Percentiles rank a stretch among this genome's conserved stretches.
Evolutionary conservation across 2,797 vertebrate genomes (phyloP).

Genomic region (Neoniphon sammara): DNA sequence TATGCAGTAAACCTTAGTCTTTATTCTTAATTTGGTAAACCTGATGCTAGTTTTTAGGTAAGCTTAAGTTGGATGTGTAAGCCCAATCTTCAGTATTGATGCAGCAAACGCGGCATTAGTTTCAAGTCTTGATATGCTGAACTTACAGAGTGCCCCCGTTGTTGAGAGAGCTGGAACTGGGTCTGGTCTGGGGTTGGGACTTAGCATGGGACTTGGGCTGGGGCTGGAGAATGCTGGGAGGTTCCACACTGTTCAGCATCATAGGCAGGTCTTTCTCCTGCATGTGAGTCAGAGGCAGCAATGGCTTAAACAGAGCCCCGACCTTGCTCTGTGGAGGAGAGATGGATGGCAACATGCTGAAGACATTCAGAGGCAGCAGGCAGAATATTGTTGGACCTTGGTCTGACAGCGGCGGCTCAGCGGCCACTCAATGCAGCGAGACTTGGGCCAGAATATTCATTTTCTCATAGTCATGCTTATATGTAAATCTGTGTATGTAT

Average conservation of each 20-base stretch:
- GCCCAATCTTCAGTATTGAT: not conserved
- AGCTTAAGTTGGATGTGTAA: not conserved
- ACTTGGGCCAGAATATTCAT: slow-evolving; percentile 69
- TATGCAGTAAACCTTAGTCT: not conserved
- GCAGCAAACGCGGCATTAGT: not conserved
- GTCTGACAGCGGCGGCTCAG: slow-evolving; percentile 19
- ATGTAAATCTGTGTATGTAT: slow-evolving; percentile 14
- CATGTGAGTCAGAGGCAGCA: slow-evolving; percentile 86
- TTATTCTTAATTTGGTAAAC: not conserved
- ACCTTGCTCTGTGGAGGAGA: slow-evolving; percentile 84
- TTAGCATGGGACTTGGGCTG: slow-evolving; percentile 76
- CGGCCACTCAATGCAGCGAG: slow-evolving; percentile 17
- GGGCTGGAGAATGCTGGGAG: slow-evolving; percentile 70
- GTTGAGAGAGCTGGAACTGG: slow-evolving; percentile 89
- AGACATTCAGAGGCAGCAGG: slow-evolving; percentile 75
- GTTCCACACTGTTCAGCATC: slow-evolving; percentile 80
- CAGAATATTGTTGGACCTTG: slow-evolving; percentile 70
- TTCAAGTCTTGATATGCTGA: slow-evolving; percentile 6
- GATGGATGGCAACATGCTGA: slow-evolving; percentile 72
- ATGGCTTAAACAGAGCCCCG: slow-evolving; percentile 82
- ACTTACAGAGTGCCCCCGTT: slow-evolving; percentile 92
- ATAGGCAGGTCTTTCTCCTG: slow-evolving; percentile 86
- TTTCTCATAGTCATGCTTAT: slow-evolving; percentile 60
- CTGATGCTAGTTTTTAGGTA: not conserved
- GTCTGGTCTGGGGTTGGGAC: slow-evolving; percentile 66